Evolutionary conservation across 2,888 invertebrate genomes (phyloP), one percentile per base, ranked within the genome.

Genomic region (Balanococcus diminutus): DNA sequence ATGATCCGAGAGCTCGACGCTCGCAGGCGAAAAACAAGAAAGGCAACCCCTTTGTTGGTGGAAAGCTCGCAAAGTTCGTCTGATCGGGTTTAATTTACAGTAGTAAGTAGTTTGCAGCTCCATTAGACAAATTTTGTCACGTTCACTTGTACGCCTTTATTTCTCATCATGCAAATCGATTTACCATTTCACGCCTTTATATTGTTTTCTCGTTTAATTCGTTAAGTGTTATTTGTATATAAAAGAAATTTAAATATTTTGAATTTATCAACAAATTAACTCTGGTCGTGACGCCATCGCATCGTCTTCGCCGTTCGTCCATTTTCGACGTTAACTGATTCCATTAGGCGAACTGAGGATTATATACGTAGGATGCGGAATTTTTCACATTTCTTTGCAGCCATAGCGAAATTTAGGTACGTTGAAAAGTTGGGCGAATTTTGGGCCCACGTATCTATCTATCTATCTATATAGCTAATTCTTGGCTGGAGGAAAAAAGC

Each of bases 121-220:
- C 85, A 85, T 85, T 85, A 85, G 85, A 85, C 79, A 85, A 85
- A 85, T 85, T 85, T 85, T 85, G 85, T 85, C 85, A 85, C 85
- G 85, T 85, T 85, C 85, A 46, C 85, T 75, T 85, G 32, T 79
- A 79, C 75, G 75, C 75, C 75, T 79, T 79, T 79, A 79, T 79
- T 79, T 79, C 75, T 36, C 75, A 32, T 32, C 32, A 36, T 36
- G 75, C 75, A 36, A 79, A 79, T 79, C 75, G 36, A 79, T 79
- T 79, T 36, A 9, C 75, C 9, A 79, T 79, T 79, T 79, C 36
- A 79, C 75, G 75, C 75, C 75, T 19, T 72, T 72, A 31, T 72
- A 32, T 72, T 32, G 72, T 32, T 19, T 79, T 79, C 75, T 32
- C 75, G 75, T 79, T 36, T 79, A 79, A 79, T 19, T 67, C 72